Base-by-base conservation (phyloP, 2,888 invertebrate species). In the Habroteleia sp. region DNA sequence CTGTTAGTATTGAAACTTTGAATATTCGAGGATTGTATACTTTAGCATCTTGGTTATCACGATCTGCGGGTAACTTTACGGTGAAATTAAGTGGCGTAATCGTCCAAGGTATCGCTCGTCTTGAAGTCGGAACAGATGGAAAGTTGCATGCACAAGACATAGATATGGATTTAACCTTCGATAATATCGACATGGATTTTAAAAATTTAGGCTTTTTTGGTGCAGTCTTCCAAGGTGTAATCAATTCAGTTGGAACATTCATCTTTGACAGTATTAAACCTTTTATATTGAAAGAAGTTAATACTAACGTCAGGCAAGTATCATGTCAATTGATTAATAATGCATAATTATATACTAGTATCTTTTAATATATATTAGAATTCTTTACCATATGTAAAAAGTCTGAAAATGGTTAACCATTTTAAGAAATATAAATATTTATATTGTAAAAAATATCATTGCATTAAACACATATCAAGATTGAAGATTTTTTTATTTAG, bases 231-330 rank as follows among this genome's bases (percentile, higher is more conserved):
- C 93, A 94, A 86, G 92, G 94, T 0, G 90, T 96, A 41, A 92
- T 97, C 37, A 97, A 96, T 87, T 93, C 95, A 0, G 92, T 96
- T 0, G 96, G 96, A 0, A 92, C 92, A 7, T 92, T 95, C 74
- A 91, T 97, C 5, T 96, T 97, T 81, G 95, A 96, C 85, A 94
- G 94, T 5, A 94, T 97, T 81, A 96, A 97, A 84, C 96, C 96
- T 0, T 94, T 94, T 78, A 93, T 97, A 76, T 89, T 96, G 14
- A 92, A 92, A 77, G 93, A 95, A 88, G 94, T 94, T 0, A 95
- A 96, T 82, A 91, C 91, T 0, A 93, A 94, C 84, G 90, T 95
- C 0, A 81, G 85, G 88, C 86, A 77, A 79, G 76, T 39, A 6
- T n/a, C n/a, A n/a, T n/a, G n/a, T n/a, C n/a, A n/a, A n/a, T n/a